Evolutionary conservation across 1,140 invertebrate species (phyloP).

Genomic region (Drosophila seguyi): DNA sequence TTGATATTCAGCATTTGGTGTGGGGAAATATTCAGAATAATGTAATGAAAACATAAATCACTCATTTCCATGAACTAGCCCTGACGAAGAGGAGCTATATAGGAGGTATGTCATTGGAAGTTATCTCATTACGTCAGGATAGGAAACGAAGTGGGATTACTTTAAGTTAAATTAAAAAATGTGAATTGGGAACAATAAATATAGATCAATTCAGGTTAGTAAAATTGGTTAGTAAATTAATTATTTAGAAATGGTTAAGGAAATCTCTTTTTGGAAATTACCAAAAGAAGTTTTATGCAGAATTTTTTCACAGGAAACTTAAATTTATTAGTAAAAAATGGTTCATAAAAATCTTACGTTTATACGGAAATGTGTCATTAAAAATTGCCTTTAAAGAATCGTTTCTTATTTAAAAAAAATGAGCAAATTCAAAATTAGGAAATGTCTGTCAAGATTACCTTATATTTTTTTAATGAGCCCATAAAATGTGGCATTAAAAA

Average conservation of each 20-base stretch:
- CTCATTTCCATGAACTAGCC: background rate
- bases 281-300: no score
- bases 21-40: background rate
- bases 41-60: background rate
- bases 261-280: background rate
- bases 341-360: no score
- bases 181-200: background rate
- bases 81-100: background rate
- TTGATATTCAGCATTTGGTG: background rate
- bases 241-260: background rate
- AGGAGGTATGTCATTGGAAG: constrained; percentile 1
- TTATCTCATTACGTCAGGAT: background rate
- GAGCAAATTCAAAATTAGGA: no score
- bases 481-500: background rate
- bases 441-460: no score
- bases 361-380: background rate
- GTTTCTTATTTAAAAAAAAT: no score
- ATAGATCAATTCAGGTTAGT: background rate
- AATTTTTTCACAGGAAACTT: background rate
- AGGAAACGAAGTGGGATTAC: background rate
- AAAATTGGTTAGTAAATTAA: background rate
- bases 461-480: no score
- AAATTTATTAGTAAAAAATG: background rate
- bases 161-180: background rate
- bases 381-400: background rate